phyloP scores from a whole-genome alignment of 2,113 vertebrate genomes.

The Athene noctua region DNA sequence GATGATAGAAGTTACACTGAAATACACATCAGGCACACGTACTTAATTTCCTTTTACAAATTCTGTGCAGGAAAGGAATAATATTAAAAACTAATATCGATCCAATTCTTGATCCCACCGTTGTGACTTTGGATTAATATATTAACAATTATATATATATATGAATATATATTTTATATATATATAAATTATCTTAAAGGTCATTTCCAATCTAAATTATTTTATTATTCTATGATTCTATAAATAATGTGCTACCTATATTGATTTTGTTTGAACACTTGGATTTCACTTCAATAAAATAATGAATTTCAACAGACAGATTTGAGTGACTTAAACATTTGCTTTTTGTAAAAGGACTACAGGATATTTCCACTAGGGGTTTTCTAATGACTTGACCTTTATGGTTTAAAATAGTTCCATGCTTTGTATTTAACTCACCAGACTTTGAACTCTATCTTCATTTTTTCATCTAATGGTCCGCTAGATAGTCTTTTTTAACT shows the following conservation, averaged over 20 bases:
- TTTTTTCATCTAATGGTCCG: not conserved
- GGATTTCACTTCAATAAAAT: not conserved
- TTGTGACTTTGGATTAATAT: not conserved
- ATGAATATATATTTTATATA: no score
- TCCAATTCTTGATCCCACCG: not conserved
- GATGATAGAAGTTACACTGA: not conserved
- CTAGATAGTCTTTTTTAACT: not conserved
- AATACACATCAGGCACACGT: not conserved
- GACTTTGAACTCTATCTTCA: not conserved
- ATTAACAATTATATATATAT: not conserved
- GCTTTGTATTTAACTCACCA: not conserved
- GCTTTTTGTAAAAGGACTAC: not conserved
- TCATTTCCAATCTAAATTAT: not conserved
- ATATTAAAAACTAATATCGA: not conserved
- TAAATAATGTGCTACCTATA: not conserved
- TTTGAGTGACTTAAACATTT: not conserved
- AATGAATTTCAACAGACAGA: not conserved
- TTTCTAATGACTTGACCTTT: not conserved
- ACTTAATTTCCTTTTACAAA: not conserved
- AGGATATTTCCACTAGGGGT: not conserved
- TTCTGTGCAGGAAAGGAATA: not conserved
- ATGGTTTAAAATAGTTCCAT: not conserved
- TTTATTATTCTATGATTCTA: not conserved
- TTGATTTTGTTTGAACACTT: not conserved
- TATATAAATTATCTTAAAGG: not conserved